Base-by-base conservation (phyloP, 2,797 vertebrate genomes). In the Sylvilagus floridanus region DNA sequence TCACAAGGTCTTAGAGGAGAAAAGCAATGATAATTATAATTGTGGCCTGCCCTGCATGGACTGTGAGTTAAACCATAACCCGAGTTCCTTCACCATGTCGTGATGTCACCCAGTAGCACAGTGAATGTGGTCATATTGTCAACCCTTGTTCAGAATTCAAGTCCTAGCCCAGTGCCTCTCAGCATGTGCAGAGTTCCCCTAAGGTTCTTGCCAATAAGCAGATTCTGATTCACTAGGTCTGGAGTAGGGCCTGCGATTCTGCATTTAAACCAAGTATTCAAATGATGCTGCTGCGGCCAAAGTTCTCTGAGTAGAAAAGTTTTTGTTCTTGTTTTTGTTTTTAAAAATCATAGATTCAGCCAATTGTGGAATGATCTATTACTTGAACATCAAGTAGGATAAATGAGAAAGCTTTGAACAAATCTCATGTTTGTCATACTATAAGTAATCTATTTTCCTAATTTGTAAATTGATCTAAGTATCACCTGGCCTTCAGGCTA, bases 381-480 rank as follows among this genome's bases (percentile, higher is more conserved):
- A 22, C 24, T 84, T 42, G 28, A 90, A 35, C 21, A 91, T 57
- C 30, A 90, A 88, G 24, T 4, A 90, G 12, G 21, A 17, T 32
- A 57, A 16, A n/a, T 75, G 37, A 79, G 42, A 78, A 92, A 85
- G 5, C 81, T 88, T 95, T 42, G 10, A 37, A 50, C 17, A 79
- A 87, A 79, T 60, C 32, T 50, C 96, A 63, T 71, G 81, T 95
- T 84, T 82, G 28, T 30, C 32, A 57, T 69, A 26, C 24, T 81
- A 94, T 97, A 97, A 97, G 98, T 98, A 97, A 97, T 97, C 95
- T 78, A 91, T 97, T 97, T 96, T 97, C 95, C 95, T 97, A 96
- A 98, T 98, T 97, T 97, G 96, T 97, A 97, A 98, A 97, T 92
- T 84, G 90, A 68, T 77, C 72, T 90, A 97, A 97, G 95, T 82